A percentile compares a stretch with the other conserved stretches of the same genome.
These are phyloP conservation scores for Sminthopsis crassicaudata DNA, from an alignment of 2,113 vertebrate species.

Conservation along the genomic window DNA sequence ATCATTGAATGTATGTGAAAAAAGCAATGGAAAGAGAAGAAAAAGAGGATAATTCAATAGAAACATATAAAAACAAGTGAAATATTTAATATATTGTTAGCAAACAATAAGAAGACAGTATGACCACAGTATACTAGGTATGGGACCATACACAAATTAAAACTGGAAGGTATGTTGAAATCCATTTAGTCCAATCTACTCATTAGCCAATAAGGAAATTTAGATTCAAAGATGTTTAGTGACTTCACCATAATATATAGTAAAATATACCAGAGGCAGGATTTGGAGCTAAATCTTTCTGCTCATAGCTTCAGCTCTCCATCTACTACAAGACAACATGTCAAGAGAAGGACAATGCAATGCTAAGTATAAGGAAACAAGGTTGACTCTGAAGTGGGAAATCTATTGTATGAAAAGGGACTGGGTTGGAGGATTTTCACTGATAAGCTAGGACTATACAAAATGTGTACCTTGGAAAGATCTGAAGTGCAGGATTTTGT, in stretches of 20 bases:
- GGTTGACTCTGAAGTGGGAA: background rate
- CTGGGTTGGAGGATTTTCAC: background rate
- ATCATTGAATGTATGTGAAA: background rate
- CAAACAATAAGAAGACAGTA: background rate
- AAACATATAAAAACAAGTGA: background rate
- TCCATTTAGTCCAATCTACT: background rate
- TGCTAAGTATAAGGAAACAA: background rate
- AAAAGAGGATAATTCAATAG: no score
- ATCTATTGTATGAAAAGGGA: background rate
- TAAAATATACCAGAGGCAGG: background rate
- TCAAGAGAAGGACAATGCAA: background rate
- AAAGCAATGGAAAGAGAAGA: background rate
- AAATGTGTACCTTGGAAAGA: background rate
- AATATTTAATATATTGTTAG: background rate
- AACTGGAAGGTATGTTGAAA: background rate
- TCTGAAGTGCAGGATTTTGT: background rate
- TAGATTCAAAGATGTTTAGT: background rate
- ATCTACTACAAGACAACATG: background rate
- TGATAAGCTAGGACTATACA: background rate
- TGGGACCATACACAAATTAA: background rate
- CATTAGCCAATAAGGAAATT: background rate
- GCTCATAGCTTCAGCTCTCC: background rate
- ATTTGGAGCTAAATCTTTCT: background rate
- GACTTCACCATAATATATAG: background rate
- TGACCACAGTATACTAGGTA: background rate